Evolutionary conservation across 2,113 vertebrate genomes (phyloP), one percentile per base, ranked within the genome.

Genomic region (Ameiurus melas): DNA sequence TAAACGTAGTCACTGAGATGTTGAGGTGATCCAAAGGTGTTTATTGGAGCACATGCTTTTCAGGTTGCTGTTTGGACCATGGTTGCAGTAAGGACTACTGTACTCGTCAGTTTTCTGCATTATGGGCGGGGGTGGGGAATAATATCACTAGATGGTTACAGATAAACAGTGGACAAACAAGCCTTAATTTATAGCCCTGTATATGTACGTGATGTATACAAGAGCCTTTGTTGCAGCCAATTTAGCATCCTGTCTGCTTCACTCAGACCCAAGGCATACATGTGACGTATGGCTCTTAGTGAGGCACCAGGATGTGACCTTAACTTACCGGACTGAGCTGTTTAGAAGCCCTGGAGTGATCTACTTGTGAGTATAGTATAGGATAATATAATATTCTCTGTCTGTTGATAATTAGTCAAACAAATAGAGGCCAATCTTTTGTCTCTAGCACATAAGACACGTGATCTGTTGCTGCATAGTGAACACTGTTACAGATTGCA

Each of bases 401-500:
- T 70, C 30, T 70, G 27, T 53, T 53, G 9, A n/a, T 55, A 62
- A 62, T 83, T 27, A 10, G 17, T 51, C 6, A 51, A 16, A 51
- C 39, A 57, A 30, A 30, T 14, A 19, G 14, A 10, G 5, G 60
- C n/a, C 55, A 36, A 39, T 85, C 51, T 58, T 73, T 60, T 84
- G 39, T 53, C 19, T 81, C 36, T 62, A 64, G 22, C 66, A 57
- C 43, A 30, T 62, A 55, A 83, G n/a, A 19, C 58, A 25, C 70
- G 20, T 4, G 51, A 85, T 64, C 39, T 73, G n/a, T 71, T 80
- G 71, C 66, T 80, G 64, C 58, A 71, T 88, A 33, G 4, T 62
- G 55, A 60, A 62, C 10, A 43, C 30, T 85, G 51, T 85, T 75
- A 57, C 84, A 83, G 80, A 83, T 62, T 58, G 33, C 60, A n/a